Base-by-base conservation (phyloP, 64 coral and sea anemone species). In the Actinia tenebrosa region DNA sequence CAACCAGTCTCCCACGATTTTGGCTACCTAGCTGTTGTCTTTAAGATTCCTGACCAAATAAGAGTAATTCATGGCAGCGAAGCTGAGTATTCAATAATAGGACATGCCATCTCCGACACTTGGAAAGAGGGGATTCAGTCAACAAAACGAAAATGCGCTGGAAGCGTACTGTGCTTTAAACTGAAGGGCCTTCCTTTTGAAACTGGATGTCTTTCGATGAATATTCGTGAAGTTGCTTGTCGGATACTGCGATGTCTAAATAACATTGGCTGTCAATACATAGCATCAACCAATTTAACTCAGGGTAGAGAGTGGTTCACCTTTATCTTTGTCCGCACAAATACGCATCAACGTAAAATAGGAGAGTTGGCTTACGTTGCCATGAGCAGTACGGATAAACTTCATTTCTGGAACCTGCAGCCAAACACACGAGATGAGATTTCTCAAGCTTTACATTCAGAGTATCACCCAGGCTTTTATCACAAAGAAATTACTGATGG, bases 151-250 rank as follows among this genome's bases (percentile, higher is more conserved):
- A 81, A 81, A n/a, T 81, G 79, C 14, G 79, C 44, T 16, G 50
- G 50, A 81, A 52, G 46, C 22, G 79, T 81, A 22, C 50, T 53
- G 8, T 50, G 79, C 15, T 81, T 81, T 23, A 81, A 81, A 18
- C 27, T 81, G 44, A 81, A 81, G 0, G 79, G 79, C 45, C 79
- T 81, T 81, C 79, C 79, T 22, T 81, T 81, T 81, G 79, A 81
- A 53, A 50, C 79, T 50, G 79, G 79, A 20, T 0, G 53, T 22
- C 45, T 81, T 30, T 20, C 44, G 14, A 19, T 22, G 50, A 81
- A 81, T 11, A 81, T 45, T 26, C 43, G 79, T 22, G 79, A 81
- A 7, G 79, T 81, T 52, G 79, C 20, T 50, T 81, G 79, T 81
- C 44, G 42, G 50, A 50, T 81, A 19, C 44, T 81, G 16, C 79